phyloP scores from a whole-genome alignment of 2,113 vertebrate genomes.

The Rhadina sibilatrix region DNA sequence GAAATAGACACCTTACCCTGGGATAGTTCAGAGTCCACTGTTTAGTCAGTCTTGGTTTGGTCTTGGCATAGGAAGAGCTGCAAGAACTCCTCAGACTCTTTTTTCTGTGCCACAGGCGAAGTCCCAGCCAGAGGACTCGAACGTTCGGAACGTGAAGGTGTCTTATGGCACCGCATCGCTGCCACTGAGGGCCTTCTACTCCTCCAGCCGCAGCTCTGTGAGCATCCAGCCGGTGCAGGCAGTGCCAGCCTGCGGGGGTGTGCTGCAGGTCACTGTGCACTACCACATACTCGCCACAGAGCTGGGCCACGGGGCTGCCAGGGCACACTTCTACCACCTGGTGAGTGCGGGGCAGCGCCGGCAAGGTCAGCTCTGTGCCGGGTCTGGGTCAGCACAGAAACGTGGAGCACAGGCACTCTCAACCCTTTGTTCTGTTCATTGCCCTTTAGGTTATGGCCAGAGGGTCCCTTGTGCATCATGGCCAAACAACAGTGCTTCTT shows the following conservation, averaged over 20 bases:
- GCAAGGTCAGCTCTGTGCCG: fast-evolving
- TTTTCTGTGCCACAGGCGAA: constrained; percentile 25
- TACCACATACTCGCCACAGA: neutral
- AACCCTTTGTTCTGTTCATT: neutral
- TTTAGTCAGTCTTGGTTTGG: neutral
- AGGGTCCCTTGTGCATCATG: constrained; percentile 36
- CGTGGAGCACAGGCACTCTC: neutral
- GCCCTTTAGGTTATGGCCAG: constrained; percentile 37
- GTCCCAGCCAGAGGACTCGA: neutral
- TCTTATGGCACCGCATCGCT: neutral
- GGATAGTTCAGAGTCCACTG: neutral
- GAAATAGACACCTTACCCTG: neutral
- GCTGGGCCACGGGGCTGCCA: neutral
- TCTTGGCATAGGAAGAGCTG: neutral
- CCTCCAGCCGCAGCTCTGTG: constrained; percentile 40
- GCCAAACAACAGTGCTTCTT: constrained; percentile 15
- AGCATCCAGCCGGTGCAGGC: neutral
- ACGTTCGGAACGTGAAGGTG: neutral
- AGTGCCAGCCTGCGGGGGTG: neutral
- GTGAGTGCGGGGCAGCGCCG: neutral
- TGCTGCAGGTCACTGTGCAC: constrained; percentile 2
- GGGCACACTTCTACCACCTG: constrained; percentile 31
- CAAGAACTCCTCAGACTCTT: neutral
- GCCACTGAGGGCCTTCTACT: constrained; percentile 6
- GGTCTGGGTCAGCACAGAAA: neutral